Percentiles rank a stretch among this genome's conserved stretches.
Evolutionary conservation across 1,140 invertebrate genomes (phyloP).

Genomic region (Calycopis cecrops): DNA sequence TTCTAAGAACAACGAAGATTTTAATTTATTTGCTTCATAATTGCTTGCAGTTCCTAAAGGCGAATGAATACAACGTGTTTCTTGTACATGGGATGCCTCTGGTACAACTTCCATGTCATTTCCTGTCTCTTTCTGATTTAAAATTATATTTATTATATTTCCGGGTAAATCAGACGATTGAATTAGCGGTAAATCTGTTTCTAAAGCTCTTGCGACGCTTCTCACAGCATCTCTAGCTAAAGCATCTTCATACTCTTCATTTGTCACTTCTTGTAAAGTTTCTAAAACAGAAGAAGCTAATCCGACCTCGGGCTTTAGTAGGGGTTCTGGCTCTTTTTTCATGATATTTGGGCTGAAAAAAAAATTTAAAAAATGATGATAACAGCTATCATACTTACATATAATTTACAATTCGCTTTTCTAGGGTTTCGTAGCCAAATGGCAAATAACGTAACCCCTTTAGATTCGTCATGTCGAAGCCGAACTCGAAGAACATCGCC

Average conservation of each 20-base stretch:
- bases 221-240: constrained; percentile 53
- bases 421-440: no score
- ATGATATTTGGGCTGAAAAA: constrained; percentile 33
- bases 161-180: constrained; percentile 25
- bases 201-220: constrained; percentile 26
- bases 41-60: constrained; percentile 26
- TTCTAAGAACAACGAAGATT: background rate
- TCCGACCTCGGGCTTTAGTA: constrained; percentile 57
- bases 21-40: background rate
- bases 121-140: constrained; percentile 33
- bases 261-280: constrained; percentile 53
- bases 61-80: constrained; percentile 37
- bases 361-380: constrained; percentile 7
- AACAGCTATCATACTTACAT: no score
- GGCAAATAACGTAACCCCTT: no score
- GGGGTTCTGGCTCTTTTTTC: constrained; percentile 42
- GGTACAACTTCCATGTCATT: constrained; percentile 33
- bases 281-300: constrained; percentile 61
- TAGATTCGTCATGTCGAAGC: no score
- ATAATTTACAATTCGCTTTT: no score
- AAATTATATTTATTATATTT: constrained; percentile 44
- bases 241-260: constrained; percentile 61
- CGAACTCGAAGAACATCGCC: no score
- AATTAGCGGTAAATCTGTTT: constrained; percentile 21
- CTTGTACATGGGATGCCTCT: constrained; percentile 42